phyloP scores from a whole-genome alignment of 1,140 invertebrate genomes.

The Drosophila lacteicornis region DNA sequence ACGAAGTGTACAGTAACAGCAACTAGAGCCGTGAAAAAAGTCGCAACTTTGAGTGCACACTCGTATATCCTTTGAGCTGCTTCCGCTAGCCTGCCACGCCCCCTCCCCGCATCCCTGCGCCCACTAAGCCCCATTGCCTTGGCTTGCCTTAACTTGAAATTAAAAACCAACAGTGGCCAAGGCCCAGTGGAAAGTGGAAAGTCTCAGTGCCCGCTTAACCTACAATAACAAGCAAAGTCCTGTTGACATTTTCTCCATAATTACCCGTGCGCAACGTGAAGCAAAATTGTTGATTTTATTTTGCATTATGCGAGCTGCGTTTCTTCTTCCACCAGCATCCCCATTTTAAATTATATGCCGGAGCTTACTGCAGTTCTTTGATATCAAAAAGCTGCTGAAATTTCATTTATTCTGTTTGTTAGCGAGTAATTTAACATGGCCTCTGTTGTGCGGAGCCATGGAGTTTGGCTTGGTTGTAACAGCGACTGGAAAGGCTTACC shows the following conservation, averaged over 20 bases:
- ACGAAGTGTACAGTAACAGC: slow-evolving; percentile 23
- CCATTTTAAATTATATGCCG: slow-evolving; percentile 35
- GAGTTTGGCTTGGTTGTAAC: slow-evolving; percentile 15
- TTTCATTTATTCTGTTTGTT: slow-evolving; percentile 41
- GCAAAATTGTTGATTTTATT: slow-evolving; percentile 83
- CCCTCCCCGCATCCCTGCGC: not conserved
- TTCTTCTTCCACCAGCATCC: slow-evolving; percentile 31
- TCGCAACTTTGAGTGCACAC: slow-evolving; percentile 72
- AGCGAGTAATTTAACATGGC: slow-evolving; percentile 5
- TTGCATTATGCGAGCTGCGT: slow-evolving; percentile 58
- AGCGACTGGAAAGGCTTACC: slow-evolving; percentile 49
- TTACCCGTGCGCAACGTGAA: slow-evolving; percentile 79
- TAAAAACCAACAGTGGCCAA: slow-evolving; percentile 81
- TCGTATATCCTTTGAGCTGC: slow-evolving; percentile 78
- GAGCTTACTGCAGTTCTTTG: slow-evolving; percentile 31
- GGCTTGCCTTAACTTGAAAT: slow-evolving; percentile 62
- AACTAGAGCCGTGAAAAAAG: slow-evolving; percentile 48
- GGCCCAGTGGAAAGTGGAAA: slow-evolving; percentile 58
- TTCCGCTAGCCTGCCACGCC: slow-evolving; percentile 2
- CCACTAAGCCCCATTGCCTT: slow-evolving; percentile 9
- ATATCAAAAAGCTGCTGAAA: slow-evolving; percentile 36
- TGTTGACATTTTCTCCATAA: slow-evolving; percentile 82
- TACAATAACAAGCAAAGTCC: slow-evolving; percentile 74
- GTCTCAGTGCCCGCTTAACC: slow-evolving; percentile 72
- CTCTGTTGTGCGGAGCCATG: not conserved